Evolutionary conservation across 2,113 vertebrate genomes (phyloP).

Genomic region (Muntiacus reevesi): DNA sequence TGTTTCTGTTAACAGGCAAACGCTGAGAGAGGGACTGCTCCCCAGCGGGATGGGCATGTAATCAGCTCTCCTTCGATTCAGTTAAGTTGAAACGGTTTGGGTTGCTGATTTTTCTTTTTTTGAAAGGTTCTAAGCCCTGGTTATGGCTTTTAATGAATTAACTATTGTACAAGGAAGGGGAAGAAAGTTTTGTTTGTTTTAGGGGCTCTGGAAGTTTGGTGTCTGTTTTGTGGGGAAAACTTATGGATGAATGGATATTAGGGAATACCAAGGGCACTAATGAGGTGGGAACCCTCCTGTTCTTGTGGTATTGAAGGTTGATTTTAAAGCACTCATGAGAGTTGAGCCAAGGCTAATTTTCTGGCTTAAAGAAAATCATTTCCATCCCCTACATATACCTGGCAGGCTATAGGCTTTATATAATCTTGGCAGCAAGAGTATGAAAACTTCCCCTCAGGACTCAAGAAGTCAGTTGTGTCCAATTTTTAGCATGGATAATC

Average conservation of each 20-base stretch:
- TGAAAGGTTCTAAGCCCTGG: neutral
- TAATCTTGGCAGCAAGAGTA: neutral
- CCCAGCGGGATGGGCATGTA: neutral
- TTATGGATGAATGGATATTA: neutral
- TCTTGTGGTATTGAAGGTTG: neutral
- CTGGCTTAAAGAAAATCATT: conserved; percentile 38
- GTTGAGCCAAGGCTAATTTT: neutral
- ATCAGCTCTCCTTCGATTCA: neutral
- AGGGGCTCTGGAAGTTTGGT: neutral
- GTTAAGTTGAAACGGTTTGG: neutral
- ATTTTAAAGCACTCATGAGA: neutral
- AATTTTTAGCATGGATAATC: neutral
- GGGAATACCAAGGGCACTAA: neutral
- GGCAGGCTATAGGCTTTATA: neutral
- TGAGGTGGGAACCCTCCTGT: neutral
- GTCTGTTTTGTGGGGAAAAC: neutral
- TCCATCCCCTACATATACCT: neutral
- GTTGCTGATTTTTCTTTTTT: neutral
- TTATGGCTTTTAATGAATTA: conserved; percentile 11
- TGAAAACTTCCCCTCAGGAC: neutral
- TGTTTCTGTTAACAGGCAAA: neutral
- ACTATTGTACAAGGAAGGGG: neutral
- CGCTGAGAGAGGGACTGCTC: neutral
- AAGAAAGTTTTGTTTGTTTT: conserved; percentile 17
- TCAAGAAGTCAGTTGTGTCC: neutral